These are phyloP conservation scores for Diuraphis noxia DNA, from an alignment of 1,140 invertebrate species.

Conservation along the genomic window DNA sequence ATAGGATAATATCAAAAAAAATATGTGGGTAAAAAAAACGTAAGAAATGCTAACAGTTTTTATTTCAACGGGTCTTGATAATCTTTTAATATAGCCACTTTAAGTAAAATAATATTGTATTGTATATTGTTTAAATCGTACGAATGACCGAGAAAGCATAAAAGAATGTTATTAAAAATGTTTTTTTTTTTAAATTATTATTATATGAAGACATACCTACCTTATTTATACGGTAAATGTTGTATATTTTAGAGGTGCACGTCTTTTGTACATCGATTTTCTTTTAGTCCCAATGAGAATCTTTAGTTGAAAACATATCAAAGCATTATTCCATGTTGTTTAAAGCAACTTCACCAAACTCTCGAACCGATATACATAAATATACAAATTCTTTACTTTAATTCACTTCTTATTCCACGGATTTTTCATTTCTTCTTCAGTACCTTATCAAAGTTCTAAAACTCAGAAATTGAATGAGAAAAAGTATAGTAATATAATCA, in stretches of 20 bases:
- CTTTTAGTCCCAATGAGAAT: neutral
- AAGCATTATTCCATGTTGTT: slow-evolving; percentile 5
- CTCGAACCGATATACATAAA: slow-evolving; percentile 3
- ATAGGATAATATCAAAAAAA: too few relatives aligned
- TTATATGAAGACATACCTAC: neutral
- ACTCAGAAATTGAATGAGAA: neutral
- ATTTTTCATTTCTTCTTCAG: neutral
- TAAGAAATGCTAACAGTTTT: too few relatives aligned
- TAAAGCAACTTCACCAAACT: slow-evolving; percentile 5
- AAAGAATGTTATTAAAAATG: too few relatives aligned
- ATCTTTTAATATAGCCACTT: too few relatives aligned
- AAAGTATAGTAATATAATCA: neutral
- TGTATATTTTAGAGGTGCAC: neutral
- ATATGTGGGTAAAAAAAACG: too few relatives aligned
- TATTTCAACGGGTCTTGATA: too few relatives aligned
- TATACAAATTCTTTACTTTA: neutral
- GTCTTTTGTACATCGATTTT: neutral
- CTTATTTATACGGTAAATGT: neutral
- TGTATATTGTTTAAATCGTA: too few relatives aligned
- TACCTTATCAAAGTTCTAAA: neutral
- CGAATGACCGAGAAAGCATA: too few relatives aligned
- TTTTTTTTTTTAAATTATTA: too few relatives aligned
- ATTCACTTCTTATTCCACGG: neutral
- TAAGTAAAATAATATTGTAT: too few relatives aligned
- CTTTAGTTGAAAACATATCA: slow-evolving; percentile 13